Percentiles rank a stretch among this genome's conserved stretches.
Evolutionary conservation across 2,888 invertebrate genomes (phyloP).

Genomic region (Anoncus sp.): DNA sequence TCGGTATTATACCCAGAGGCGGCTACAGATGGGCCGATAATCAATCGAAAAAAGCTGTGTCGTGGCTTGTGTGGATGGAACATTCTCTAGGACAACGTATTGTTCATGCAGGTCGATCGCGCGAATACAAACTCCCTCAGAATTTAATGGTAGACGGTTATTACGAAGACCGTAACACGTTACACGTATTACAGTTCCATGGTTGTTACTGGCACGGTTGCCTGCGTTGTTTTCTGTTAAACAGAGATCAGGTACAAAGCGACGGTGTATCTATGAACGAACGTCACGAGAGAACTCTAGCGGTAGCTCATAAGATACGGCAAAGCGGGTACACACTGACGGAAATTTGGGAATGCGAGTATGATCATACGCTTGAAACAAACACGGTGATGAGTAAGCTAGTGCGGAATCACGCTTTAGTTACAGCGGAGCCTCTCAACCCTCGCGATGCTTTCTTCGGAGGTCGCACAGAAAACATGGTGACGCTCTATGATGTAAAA

Average conservation of each 20-base stretch:
- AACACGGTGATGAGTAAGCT: conserved; percentile 2
- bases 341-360: conserved; percentile 59
- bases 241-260: conserved; percentile 11
- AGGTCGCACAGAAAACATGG: too few species aligned
- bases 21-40: conserved; percentile 51
- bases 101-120: too few species aligned
- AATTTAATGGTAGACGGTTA: too few species aligned
- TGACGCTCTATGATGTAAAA: conserved; percentile 52
- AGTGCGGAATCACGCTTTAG: conserved; percentile 12
- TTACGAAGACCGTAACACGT: too few species aligned
- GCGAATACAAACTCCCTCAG: too few species aligned
- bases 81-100: too few species aligned
- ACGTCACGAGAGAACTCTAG: neutral
- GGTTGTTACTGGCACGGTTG: too few species aligned
- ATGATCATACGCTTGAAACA: conserved; percentile 26
- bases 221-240: neutral
- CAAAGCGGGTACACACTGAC: conserved; percentile 21
- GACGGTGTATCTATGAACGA: conserved; percentile 14
- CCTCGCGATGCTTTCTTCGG: too few species aligned
- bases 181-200: too few species aligned
- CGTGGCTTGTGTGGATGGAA: conserved; percentile 45
- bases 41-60: conserved; percentile 38
- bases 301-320: neutral
- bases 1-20: conserved; percentile 42
- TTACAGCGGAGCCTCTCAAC: conserved; percentile 9